Evolutionary conservation across 2,888 invertebrate genomes (phyloP), one percentile per base, ranked within the genome.

Genomic region (Conchocele bisecta): DNA sequence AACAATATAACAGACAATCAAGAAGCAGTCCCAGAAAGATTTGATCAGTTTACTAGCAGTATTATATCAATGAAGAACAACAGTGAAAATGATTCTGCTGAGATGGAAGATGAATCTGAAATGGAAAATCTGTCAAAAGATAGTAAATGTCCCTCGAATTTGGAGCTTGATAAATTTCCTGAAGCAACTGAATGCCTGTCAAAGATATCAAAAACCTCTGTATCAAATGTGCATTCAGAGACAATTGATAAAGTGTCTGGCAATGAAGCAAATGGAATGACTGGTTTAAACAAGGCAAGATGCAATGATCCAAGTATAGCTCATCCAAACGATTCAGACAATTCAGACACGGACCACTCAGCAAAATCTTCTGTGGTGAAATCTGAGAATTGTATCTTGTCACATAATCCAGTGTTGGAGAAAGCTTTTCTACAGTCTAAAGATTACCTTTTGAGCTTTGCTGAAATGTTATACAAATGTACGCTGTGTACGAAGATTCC

Each of bases 381-480:
- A n/a, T n/a, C n/a, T n/a, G 28, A 48, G 9, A 6, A 6, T 3
- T 7, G 22, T 26, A 35, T 20, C 22, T 4, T 28, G 7, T 13
- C 29, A 4, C 31, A 26, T 20, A 4, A 44, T 44, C 20, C 29
- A 28, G 15, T 17, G 28, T 28, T 48, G 31, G 33, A 33, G 20
- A n/a, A 7, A n/a, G 15, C 20, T 29, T 22, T 26, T 24, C 9
- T 15, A 24, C 20, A 28, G 28, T 24, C 56, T 22, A 41, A 24
- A 41, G 76, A 79, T 31, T 74, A 82, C 33, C 56, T 83, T 33
- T 74, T 83, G 80, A 71, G 76, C 44, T 86, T 83, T 78, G 86
- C 88, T 0, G 86, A 87, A 64, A 73, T 86, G 24, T 68, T 87
- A n/a, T 87, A 87, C 78, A 88, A 88, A 46, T 88, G 88, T 61